Percentiles rank a stretch among this genome's conserved stretches.
Evolutionary conservation across 2,888 invertebrate genomes (phyloP).

Genomic region (Nemotelus nigrinus): DNA sequence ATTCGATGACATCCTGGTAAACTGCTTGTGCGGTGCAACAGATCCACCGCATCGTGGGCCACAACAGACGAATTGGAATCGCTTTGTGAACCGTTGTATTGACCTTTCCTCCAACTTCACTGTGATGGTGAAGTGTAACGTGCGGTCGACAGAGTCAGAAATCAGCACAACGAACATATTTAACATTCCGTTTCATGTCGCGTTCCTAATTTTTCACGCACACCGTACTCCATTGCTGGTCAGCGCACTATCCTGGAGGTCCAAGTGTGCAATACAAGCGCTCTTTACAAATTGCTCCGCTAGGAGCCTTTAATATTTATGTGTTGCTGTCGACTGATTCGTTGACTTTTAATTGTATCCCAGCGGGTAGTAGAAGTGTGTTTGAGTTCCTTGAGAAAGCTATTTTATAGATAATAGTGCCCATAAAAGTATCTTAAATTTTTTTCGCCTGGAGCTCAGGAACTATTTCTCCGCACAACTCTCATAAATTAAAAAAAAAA

Average conservation of each 20-base stretch:
- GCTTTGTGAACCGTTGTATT: neutral
- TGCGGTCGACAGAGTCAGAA: slow-evolving; percentile 3
- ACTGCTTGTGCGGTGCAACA: neutral
- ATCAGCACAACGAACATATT: slow-evolving; percentile 13
- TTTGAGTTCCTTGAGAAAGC: no score
- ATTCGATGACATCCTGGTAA: slow-evolving; percentile 8
- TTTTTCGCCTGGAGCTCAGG: no score
- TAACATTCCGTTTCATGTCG: slow-evolving; percentile 11
- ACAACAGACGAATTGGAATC: neutral
- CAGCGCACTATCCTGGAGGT: slow-evolving; percentile 2
- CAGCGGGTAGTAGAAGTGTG: no score
- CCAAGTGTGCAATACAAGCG: slow-evolving; percentile 1
- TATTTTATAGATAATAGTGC: no score
- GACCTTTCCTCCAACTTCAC: neutral
- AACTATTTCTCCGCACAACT: no score
- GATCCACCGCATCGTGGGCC: neutral
- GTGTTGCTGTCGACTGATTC: neutral
- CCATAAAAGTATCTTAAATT: no score
- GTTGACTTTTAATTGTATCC: no score
- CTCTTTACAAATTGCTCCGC: slow-evolving; percentile 1
- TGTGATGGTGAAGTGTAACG: neutral
- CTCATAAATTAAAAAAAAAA: no score
- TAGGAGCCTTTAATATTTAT: neutral
- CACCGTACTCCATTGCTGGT: slow-evolving; percentile 3
- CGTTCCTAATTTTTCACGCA: neutral